Conservation (phyloP, 2,888 invertebrate genomes). For the Empis stercorea region DNA sequence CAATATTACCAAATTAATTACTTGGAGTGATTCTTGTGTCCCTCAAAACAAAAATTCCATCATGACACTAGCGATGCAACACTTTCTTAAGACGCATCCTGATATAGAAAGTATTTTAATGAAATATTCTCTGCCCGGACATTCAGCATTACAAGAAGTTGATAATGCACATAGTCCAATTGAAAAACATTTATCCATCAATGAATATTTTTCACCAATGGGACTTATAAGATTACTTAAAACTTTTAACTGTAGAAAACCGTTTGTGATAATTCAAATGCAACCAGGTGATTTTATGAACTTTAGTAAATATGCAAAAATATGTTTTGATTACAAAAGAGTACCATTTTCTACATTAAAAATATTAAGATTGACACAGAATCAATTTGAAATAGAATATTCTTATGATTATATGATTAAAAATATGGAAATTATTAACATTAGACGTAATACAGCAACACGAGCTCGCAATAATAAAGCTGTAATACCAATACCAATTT, state of each 20-base stretch:
- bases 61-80: slow-evolving; percentile 3
- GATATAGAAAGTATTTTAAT: slow-evolving; percentile 4
- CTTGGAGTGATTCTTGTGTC: slow-evolving; percentile 5
- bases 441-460: too few relatives aligned
- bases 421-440: too few relatives aligned
- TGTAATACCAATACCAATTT: too few relatives aligned
- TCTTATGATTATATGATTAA: too few relatives aligned
- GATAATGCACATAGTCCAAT: slow-evolving; percentile 31
- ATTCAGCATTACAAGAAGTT: slow-evolving; percentile 6
- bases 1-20: slow-evolving; percentile 2
- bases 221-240: slow-evolving; percentile 3
- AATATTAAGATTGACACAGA: too few relatives aligned
- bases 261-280: slow-evolving; percentile 5
- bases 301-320: slow-evolving; percentile 4
- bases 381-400: too few relatives aligned
- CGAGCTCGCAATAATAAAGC: too few relatives aligned
- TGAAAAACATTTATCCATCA: slow-evolving; percentile 24
- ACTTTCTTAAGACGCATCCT: slow-evolving; percentile 6
- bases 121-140: slow-evolving; percentile 8
- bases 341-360: slow-evolving; percentile 3
- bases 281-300: slow-evolving; percentile 2
- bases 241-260: slow-evolving; percentile 1
- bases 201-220: slow-evolving; percentile 8
- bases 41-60: slow-evolving; percentile 9
- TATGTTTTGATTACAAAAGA: slow-evolving; percentile 3